Evolutionary conservation across 2,113 vertebrate genomes (phyloP).

Genomic region (Cnemophilus loriae): DNA sequence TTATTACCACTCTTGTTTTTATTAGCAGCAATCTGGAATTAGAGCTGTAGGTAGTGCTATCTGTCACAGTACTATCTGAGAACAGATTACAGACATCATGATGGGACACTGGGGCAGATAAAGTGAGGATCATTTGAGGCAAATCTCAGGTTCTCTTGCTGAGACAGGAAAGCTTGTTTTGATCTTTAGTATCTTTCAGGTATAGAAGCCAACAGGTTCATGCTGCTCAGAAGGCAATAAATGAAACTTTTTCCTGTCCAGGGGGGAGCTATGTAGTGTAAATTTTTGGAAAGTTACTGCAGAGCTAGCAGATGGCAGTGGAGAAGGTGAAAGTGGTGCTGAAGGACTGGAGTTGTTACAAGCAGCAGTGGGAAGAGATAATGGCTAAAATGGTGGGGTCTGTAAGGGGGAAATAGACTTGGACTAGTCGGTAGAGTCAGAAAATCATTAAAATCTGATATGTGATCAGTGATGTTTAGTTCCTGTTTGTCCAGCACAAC

Average conservation of each 20-base stretch:
- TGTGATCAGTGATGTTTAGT: neutral
- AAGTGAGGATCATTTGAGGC: neutral
- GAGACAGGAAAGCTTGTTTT: neutral
- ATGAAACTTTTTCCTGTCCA: neutral
- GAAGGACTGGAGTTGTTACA: neutral
- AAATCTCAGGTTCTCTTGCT: neutral
- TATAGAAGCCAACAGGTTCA: neutral
- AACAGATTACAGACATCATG: neutral
- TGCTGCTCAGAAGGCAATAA: neutral
- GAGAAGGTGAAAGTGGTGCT: neutral
- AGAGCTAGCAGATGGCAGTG: neutral
- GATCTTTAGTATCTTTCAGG: neutral
- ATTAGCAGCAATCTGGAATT: neutral
- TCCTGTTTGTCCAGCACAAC: neutral
- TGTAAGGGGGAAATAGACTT: neutral
- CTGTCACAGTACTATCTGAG: neutral
- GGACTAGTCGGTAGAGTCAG: neutral
- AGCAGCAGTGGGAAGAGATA: neutral
- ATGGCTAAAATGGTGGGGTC: neutral
- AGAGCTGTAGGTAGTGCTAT: neutral
- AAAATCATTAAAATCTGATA: neutral
- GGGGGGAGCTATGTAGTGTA: neutral
- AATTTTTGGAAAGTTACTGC: neutral
- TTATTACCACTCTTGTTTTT: neutral
- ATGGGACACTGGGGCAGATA: neutral